These are phyloP conservation scores for Ennomos quercinarius DNA, from an alignment of 2,888 invertebrate genomes.

Conservation along the genomic window DNA sequence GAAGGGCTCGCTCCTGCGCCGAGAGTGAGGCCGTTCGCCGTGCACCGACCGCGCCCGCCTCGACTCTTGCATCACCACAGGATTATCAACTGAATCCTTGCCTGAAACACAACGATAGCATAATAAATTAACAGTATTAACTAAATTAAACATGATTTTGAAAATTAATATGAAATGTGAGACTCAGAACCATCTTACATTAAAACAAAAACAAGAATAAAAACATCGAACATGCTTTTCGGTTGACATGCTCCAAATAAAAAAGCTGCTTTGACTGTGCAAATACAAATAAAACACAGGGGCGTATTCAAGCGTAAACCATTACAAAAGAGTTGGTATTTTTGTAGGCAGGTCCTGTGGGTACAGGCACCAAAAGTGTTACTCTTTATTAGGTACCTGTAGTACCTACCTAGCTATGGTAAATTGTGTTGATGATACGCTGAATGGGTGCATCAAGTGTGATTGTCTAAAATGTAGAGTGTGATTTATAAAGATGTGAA, in stretches of 20 bases:
- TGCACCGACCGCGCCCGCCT: constrained; percentile 72
- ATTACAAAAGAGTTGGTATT: too few relatives aligned
- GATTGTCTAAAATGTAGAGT: constrained; percentile 18
- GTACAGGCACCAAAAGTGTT: too few relatives aligned
- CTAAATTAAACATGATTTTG: constrained; percentile 3
- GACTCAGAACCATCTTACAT: constrained; percentile 41
- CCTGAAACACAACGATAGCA: constrained; percentile 60
- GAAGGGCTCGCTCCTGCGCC: constrained; percentile 75
- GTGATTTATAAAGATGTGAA: constrained; percentile 20
- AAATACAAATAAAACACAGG: constrained; percentile 1
- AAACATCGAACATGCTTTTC: constrained; percentile 39
- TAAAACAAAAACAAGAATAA: constrained; percentile 27
- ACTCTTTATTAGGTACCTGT: too few relatives aligned
- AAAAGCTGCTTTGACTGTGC: constrained; percentile 16
- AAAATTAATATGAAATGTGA: constrained; percentile 3
- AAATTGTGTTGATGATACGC: too few relatives aligned
- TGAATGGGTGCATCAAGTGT: constrained; percentile 1
- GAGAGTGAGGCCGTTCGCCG: constrained; percentile 70
- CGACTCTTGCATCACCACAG: constrained; percentile 72
- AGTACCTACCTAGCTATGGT: too few relatives aligned
- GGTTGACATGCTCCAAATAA: constrained; percentile 34
- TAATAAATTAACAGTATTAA: constrained; percentile 10
- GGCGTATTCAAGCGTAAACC: too few relatives aligned
- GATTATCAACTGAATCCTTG: constrained; percentile 85
- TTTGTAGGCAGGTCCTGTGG: too few relatives aligned